phyloP scores from a whole-genome alignment of 2,888 invertebrate genomes.

The Steinernema scapterisci region DNA sequence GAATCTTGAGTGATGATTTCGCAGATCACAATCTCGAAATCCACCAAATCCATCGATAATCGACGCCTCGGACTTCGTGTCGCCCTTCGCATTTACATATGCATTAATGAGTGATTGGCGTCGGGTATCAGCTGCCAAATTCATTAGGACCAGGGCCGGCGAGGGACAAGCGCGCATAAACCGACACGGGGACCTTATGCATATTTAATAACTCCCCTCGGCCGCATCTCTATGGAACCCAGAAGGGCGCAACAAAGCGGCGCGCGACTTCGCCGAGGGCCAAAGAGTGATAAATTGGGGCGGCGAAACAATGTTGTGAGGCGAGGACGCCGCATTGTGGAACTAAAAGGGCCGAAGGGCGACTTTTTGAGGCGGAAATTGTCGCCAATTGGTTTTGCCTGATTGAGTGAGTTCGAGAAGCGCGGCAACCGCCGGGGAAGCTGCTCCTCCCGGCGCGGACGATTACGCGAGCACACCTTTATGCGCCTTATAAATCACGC shows the following conservation, averaged over 20 bases:
- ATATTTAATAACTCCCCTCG: conserved; percentile 11
- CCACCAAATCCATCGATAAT: conserved; percentile 23
- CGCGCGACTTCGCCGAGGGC: not conserved
- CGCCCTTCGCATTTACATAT: conserved; percentile 21
- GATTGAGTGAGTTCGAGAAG: conserved; percentile 25
- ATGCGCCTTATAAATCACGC: conserved; percentile 24
- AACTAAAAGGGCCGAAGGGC: not conserved
- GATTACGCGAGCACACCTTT: conserved; percentile 20
- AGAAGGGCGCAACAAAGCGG: not conserved
- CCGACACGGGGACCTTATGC: conserved; percentile 11
- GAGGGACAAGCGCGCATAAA: not conserved
- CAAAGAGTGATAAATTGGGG: conserved; percentile 29
- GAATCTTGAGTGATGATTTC: conserved; percentile 17
- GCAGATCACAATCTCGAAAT: conserved; percentile 24
- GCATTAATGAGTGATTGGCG: conserved; percentile 23
- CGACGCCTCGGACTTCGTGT: not conserved
- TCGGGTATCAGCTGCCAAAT: conserved; percentile 26
- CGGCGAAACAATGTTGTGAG: conserved; percentile 24
- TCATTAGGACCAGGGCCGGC: not conserved
- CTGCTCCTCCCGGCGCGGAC: not conserved
- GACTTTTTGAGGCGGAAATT: conserved; percentile 29
- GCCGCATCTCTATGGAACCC: not conserved
- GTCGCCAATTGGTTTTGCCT: conserved; percentile 28
- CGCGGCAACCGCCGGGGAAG: conserved; percentile 9
- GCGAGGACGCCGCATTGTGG: not conserved